Evolutionary conservation across 92 coral and sea anemone genomes (phyloP), one percentile per base, ranked within the genome.

Genomic region (Plumapathes pennacea): DNA sequence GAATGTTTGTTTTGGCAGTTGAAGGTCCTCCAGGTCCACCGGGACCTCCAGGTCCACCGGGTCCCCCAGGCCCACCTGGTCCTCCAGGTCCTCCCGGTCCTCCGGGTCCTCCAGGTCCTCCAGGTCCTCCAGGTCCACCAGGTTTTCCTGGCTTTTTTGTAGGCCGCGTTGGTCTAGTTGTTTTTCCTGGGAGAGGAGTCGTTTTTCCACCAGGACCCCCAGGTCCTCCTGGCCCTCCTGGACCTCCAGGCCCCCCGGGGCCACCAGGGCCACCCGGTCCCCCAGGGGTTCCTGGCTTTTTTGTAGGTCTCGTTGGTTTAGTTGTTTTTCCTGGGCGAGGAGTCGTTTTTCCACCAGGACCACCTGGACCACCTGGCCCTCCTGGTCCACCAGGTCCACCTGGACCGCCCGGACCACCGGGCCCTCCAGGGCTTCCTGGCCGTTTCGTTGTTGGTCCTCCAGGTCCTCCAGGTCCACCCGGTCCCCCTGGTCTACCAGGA

Each of bases 71-170:
- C 23, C 90, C 90, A 38, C 61, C 57, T 14, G 95, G 95, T 0
- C 69, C 69, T 10, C 80, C 84, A 3, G 91, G 91, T 17, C 56
- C 90, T 26, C 83, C 77, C 32, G 95, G 97, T 5, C 85, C 78
- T 11, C 70, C 85, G 1, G 97, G 97, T 22, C 94, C 92, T 30
- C 68, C 86, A 2, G 97, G 97, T 9, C 82, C 90, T 1, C 77
- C 82, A 13, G 95, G 90, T 3, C 90, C 90, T 10, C 84, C 74
- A 1, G 95, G 97, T 0, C 97, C 96, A 10, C 89, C 85, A 17
- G 89, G 90, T 6, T 74, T 54, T 12, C 83, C 74, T 46, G 91
- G 91, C 9, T 48, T 74, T 32, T 54, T 72, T 25, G 81, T 63
- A 5, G 91, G 91, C 19, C 28, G 56, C 1, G 75, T 76, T 7